A percentile compares a stretch with the other conserved stretches of the same genome.
Conservation (phyloP, 1,140 invertebrate species). For the Antheraea mylitta region DNA sequence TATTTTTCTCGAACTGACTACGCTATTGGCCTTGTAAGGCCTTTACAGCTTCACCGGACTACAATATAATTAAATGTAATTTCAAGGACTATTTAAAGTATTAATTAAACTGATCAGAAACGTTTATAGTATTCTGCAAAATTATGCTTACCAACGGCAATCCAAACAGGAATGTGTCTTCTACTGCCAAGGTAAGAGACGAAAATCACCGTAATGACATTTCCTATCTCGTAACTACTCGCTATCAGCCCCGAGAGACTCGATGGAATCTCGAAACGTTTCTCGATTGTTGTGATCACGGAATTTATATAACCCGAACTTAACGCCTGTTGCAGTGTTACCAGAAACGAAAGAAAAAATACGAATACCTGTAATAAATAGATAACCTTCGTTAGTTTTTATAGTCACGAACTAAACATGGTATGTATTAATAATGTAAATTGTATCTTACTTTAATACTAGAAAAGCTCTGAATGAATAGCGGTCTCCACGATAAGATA, state of each 20-base stretch:
- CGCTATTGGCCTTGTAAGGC: too few species aligned
- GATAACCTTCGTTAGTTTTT: background rate
- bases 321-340: slow-evolving; percentile 93
- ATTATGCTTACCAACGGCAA: slow-evolving; percentile 86
- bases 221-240: slow-evolving; percentile 97
- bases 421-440: background rate
- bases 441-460: slow-evolving; percentile 86
- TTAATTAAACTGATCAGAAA: too few species aligned
- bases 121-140: slow-evolving; percentile 1
- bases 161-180: slow-evolving; percentile 96
- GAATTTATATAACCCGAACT: slow-evolving; percentile 96
- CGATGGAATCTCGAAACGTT: slow-evolving; percentile 96
- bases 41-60: too few species aligned
- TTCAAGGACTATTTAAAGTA: too few species aligned
- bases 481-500: slow-evolving; percentile 88
- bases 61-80: too few species aligned
- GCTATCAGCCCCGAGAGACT: slow-evolving; percentile 95
- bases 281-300: slow-evolving; percentile 98
- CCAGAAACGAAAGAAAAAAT: slow-evolving; percentile 93
- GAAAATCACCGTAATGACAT: slow-evolving; percentile 96
- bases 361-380: slow-evolving; percentile 91
- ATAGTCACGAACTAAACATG: background rate
- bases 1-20: too few species aligned
- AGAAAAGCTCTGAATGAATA: slow-evolving; percentile 89
- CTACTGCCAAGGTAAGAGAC: slow-evolving; percentile 96